These are phyloP conservation scores for Zhuqinia jingwanae DNA, from an alignment of 2,888 invertebrate species.

Conservation along the genomic window DNA sequence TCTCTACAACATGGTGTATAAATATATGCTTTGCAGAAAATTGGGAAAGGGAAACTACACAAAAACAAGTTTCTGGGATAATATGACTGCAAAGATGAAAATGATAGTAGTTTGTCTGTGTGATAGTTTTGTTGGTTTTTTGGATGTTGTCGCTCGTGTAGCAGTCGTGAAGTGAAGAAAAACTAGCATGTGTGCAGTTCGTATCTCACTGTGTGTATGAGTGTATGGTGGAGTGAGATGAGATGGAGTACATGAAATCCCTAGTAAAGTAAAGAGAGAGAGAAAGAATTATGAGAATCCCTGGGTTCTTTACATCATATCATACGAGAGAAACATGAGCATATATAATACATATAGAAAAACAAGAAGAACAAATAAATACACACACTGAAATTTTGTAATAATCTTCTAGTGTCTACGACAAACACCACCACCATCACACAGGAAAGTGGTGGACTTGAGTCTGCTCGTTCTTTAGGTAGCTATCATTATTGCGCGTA, in stretches of 20 bases:
- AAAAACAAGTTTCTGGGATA: not conserved
- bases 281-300: slow-evolving; percentile 46
- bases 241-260: slow-evolving; percentile 34
- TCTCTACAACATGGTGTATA: not conserved
- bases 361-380: not conserved
- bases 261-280: not conserved
- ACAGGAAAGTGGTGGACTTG: not conserved
- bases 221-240: not conserved
- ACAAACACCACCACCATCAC: too few species aligned
- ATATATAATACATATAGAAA: too few species aligned
- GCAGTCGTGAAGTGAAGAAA: slow-evolving; percentile 2
- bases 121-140: not conserved
- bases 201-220: not conserved
- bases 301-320: slow-evolving; percentile 44
- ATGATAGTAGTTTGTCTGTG: slow-evolving; percentile 29
- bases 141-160: not conserved
- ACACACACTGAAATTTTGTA: slow-evolving; percentile 1
- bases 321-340: not conserved
- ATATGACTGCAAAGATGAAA: not conserved
- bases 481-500: not conserved
- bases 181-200: too few species aligned
- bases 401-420: slow-evolving; percentile 11
- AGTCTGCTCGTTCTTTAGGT: not conserved
- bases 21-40: too few species aligned
- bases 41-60: not conserved